Percentiles rank a stretch among this genome's conserved stretches.
Conservation (phyloP, 2,113 vertebrate genomes). For the Callocephalon fimbriatum region DNA sequence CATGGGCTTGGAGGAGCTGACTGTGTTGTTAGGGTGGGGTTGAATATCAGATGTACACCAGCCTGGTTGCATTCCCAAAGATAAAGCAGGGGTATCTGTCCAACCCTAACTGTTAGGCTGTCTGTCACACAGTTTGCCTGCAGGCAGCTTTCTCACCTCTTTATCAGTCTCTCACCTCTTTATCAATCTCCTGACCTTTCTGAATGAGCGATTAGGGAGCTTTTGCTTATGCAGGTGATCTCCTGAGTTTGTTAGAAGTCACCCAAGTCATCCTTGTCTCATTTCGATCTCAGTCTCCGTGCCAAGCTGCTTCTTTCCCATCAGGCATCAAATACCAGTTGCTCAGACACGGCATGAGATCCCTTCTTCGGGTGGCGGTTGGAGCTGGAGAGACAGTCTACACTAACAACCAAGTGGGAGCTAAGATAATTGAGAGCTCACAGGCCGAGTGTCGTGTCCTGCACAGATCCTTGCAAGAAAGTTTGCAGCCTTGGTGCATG, state of each 20-base stretch:
- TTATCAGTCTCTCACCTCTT: background rate
- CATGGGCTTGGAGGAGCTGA: background rate
- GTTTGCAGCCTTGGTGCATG: background rate
- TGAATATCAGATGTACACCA: background rate
- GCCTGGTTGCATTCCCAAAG: background rate
- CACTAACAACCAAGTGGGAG: fast-evolving
- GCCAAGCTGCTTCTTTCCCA: background rate
- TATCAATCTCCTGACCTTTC: background rate
- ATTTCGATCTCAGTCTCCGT: background rate
- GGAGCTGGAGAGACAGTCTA: background rate
- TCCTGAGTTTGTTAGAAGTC: background rate
- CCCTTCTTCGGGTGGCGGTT: fast-evolving
- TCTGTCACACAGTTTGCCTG: background rate
- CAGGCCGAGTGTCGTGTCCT: background rate
- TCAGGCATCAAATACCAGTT: fast-evolving
- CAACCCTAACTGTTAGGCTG: background rate
- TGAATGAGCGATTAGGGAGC: background rate
- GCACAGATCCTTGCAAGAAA: too few relatives aligned
- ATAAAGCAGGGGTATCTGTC: background rate
- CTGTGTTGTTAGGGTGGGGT: background rate
- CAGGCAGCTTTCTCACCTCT: background rate
- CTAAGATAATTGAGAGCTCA: background rate
- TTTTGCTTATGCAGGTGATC: background rate
- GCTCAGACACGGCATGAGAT: background rate
- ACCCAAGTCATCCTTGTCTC: background rate